Evolutionary conservation across 2,113 vertebrate genomes (phyloP), one percentile per base, ranked within the genome.

Genomic region (Psettodes erumei): DNA sequence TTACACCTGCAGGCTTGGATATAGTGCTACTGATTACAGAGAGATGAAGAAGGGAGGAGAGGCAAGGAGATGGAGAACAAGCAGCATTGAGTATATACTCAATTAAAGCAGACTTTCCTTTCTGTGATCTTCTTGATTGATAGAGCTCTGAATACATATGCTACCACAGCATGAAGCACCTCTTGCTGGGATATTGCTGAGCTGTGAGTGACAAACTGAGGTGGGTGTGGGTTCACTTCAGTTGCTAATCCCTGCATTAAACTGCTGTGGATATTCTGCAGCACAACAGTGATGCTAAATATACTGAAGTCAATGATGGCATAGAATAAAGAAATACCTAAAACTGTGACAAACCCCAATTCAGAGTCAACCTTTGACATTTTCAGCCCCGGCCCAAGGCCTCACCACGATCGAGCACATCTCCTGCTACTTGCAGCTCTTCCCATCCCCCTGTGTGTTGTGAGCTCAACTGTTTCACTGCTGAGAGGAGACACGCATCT

Each of bases 401-500:
- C 61, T 35, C 21, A 37, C 25, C n/a, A 63, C 11, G 3, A 71
- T 43, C 13, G 42, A 63, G 75, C 63, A 25, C 25, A 25, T 87
- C 30, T 59, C 32, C 35, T 15, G 32, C 43, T 33, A 40, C 33
- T 18, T 50, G 21, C 62, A 64, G 45, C 55, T 67, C 11, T 61
- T 64, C 38, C 21, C 28, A 15, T 51, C 51, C 59, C 43, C 33
- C 19, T 25, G 77, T 53, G 43, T 72, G 21, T 2, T 51, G 21
- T 32, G 35, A 78, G 35, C 67, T 51, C 18, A 43, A 23, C 30
- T 58, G 48, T 64, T 68, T 70, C 23, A 9, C 61, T 81, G 30
- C 69, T 70, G 65, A 70, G 58, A 84, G 30, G 27, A 33, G 58
- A 70, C 73, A 81, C 43, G 45, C 28, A 55, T 77, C 47, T n/a